A percentile compares a stretch with the other conserved stretches of the same genome.
Evolutionary conservation across 2,797 vertebrate species (phyloP).

Genomic region (Dendrocincla fuliginosa): DNA sequence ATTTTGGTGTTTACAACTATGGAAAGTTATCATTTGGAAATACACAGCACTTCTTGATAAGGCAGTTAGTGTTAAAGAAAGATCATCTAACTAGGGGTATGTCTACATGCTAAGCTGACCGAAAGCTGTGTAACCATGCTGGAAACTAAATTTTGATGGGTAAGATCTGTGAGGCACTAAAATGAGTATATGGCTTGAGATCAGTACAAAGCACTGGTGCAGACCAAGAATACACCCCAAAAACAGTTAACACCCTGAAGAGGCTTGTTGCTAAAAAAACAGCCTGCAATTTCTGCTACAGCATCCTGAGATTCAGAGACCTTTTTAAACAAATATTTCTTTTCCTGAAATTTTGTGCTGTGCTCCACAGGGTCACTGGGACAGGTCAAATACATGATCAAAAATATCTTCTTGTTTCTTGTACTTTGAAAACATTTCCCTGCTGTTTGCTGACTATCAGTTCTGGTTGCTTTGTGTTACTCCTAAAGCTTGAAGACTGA

Average conservation of each 20-base stretch:
- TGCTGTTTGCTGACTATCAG: background rate
- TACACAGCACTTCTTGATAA: background rate
- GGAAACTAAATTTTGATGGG: background rate
- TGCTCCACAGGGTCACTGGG: background rate
- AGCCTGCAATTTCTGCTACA: background rate
- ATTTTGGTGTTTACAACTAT: background rate
- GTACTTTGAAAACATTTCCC: background rate
- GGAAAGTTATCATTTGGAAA: background rate
- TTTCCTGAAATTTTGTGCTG: background rate
- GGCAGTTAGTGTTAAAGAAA: background rate
- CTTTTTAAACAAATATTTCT: constrained; percentile 16
- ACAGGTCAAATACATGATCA: background rate
- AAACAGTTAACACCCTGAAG: background rate
- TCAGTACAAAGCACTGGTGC: background rate
- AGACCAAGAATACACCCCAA: background rate
- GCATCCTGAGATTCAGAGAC: background rate
- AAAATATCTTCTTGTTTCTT: background rate
- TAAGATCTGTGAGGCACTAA: background rate
- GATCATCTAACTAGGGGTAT: background rate
- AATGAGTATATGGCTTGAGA: background rate
- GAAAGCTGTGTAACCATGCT: background rate
- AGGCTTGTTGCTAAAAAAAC: background rate
- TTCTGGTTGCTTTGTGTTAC: background rate
- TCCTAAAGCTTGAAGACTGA: background rate
- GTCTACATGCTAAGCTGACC: background rate